Evolutionary conservation across 2,113 vertebrate species (phyloP), one percentile per base, ranked within the genome.

Genomic region (Hippotragus niger): DNA sequence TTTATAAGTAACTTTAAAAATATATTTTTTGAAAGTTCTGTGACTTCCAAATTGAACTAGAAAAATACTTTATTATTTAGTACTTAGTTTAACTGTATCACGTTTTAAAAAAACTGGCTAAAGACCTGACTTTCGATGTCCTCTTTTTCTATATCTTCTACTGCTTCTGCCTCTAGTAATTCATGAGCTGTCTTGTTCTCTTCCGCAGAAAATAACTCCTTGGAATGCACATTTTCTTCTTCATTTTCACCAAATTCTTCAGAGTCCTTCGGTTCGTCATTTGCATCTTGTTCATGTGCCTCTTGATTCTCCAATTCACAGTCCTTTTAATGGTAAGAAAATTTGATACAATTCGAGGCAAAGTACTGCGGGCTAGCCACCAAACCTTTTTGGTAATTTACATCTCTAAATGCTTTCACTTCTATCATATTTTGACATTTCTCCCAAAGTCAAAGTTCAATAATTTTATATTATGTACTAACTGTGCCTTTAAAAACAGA

Each of bases 281-380:
- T 99, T 98, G 98, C 99, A 55, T 99, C 99, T 97, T 99, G 99
- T 97, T 99, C 99, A 95, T 98, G 99, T 98, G 98, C 93, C 95
- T 99, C 99, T 96, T 99, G 99, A 98, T 98, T 98, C 97, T 99
- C 99, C 98, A 99, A 91, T 93, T 99, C 99, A 98, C 97, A 95
- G 94, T 99, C 99, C 99, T 99, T 99, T 99, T 95, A 98, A 98
- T 98, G 91, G 94, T 89, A 99, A 99, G 90, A 98, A 98, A 95
- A 98, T 43, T 96, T 98, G 85, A 74, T 97, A 84, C 98, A 98
- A 97, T 91, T 97, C 90, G 29, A 88, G 57, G 36, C 86, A 97
- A 97, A 92, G 80, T 74, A 95, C 92, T 83, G 62, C n/a, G 74
- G 91, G 83, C 91, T 97, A 97, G 58, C 91, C 88, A 97, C 86